Conservation (phyloP, 1,140 invertebrate species). For the Drosophila serrata region DNA sequence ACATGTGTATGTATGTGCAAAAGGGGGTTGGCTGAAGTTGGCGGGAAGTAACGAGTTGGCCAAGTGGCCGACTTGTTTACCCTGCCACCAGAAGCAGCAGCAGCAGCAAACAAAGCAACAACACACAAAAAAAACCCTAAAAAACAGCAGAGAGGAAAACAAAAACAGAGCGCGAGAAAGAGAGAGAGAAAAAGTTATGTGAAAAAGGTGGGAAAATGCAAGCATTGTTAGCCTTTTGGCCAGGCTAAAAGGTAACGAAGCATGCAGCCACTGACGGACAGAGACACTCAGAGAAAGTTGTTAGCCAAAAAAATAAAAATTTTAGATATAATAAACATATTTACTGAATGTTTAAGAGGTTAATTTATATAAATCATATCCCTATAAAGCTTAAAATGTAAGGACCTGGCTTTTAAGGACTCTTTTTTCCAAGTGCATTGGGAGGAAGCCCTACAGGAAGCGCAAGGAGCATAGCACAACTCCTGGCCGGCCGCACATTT, state of each 20-base stretch:
- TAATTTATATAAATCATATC: not conserved
- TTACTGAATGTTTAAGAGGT: too few species aligned
- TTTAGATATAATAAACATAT: not conserved
- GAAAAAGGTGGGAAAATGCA: slow-evolving; percentile 84
- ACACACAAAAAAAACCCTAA: slow-evolving; percentile 27
- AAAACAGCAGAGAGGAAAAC: slow-evolving; percentile 25
- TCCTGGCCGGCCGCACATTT: slow-evolving; percentile 80
- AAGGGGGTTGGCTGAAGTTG: slow-evolving; percentile 9
- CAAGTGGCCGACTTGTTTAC: slow-evolving; percentile 81
- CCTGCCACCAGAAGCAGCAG: slow-evolving; percentile 60
- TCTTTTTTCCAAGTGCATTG: slow-evolving; percentile 1
- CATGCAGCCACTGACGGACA: slow-evolving; percentile 69
- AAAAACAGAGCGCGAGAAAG: slow-evolving; percentile 31
- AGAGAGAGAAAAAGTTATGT: slow-evolving; percentile 75
- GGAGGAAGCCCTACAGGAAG: slow-evolving; percentile 78
- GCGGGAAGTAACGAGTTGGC: slow-evolving; percentile 65
- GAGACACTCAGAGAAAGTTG: slow-evolving; percentile 3
- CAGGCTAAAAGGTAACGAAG: slow-evolving; percentile 76
- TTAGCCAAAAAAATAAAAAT: not conserved
- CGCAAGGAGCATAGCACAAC: slow-evolving; percentile 78
- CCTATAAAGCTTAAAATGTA: not conserved
- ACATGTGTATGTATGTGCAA: slow-evolving; percentile 14
- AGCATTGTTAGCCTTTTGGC: slow-evolving; percentile 79
- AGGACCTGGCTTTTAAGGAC: too few species aligned
- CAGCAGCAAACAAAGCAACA: slow-evolving; percentile 49